Evolutionary conservation across 2,113 vertebrate species (phyloP), one percentile per base, ranked within the genome.

Genomic region (Dolichotis patagonum): DNA sequence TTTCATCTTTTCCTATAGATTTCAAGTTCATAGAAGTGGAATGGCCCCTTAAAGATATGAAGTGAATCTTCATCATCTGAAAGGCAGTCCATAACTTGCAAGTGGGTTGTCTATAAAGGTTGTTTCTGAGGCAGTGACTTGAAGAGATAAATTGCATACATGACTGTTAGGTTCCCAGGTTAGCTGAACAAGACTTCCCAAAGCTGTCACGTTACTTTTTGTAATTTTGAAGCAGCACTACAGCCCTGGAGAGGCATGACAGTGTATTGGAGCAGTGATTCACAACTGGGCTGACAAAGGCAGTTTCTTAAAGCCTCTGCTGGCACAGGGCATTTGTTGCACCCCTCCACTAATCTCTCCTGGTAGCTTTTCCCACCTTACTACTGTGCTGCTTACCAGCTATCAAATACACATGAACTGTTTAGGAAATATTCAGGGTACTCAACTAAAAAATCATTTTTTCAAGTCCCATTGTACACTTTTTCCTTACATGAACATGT

Each of bases 351-450:
- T 32, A 10, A 69, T 6, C 14, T n/a, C 8, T 49, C 10, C 0
- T 14, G 7, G 22, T n/a, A 62, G 56, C 28, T 43, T 35, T 63
- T 80, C 43, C 30, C 30, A 58, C 6, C 41, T 43, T 12, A 24
- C 28, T 54, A 8, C 65, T 52, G 22, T 10, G 9, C 32, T 77
- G 43, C 63, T 63, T 77, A 30, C n/a, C 12, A 17, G 26, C 32
- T 26, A 3, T 32, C 35, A 69, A 7, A 22, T 3, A 7, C 0
- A 14, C 1, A 11, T 7, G 8, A 2, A 0, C 12, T n/a, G 26
- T 60, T 32, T 6, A 14, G 43, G 46, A 30, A 28, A 22, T 4
- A 14, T 52, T 32, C 41, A 43, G 41, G 52, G 17, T 58, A n/a
- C 71, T 90, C 22, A 63, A 11, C 32, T 16, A 19, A 41, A 0